phyloP scores from a whole-genome alignment of 2,797 vertebrate species.

The Hemibagrus guttatus region DNA sequence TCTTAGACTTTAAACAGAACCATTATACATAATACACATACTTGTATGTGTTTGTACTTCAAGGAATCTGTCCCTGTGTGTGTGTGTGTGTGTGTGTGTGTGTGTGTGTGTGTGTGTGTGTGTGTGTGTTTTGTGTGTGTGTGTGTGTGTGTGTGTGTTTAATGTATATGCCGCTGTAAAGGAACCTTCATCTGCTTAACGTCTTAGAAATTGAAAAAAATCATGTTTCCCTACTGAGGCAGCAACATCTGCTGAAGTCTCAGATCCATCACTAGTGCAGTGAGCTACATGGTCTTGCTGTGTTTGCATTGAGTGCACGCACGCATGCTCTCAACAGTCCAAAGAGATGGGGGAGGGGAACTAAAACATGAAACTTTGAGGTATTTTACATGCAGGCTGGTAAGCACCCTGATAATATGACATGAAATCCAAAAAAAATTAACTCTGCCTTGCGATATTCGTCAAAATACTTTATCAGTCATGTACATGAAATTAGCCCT shows the following conservation, averaged over 20 bases:
- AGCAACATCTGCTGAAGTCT: conserved; percentile 59
- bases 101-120: conserved; percentile 2
- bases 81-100: conserved; percentile 5
- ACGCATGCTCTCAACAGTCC: conserved; percentile 46
- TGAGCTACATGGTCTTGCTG: conserved; percentile 47
- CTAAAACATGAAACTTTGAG: conserved; percentile 45
- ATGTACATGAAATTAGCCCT: conserved; percentile 27
- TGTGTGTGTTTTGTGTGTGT: conserved; percentile 32
- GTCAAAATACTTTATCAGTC: conserved; percentile 38
- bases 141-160: conserved; percentile 34
- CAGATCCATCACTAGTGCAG: conserved; percentile 50
- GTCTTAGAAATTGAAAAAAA: conserved; percentile 53
- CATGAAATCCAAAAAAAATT: conserved; percentile 13
- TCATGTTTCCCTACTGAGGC: conserved; percentile 54
- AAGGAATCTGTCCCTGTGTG: conserved; percentile 28
- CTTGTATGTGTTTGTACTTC: conserved; percentile 20
- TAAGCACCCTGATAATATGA: conserved; percentile 38
- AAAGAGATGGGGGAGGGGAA: conserved; percentile 39
- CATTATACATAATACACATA: conserved; percentile 23
- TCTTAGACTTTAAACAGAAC: conserved; percentile 39
- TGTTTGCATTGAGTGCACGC: conserved; percentile 55
- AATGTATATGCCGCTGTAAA: conserved; percentile 37
- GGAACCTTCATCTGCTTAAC: conserved; percentile 53
- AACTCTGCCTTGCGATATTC: conserved; percentile 40
- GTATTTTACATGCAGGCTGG: conserved; percentile 43